A percentile compares a stretch with the other conserved stretches of the same genome.
phyloP scores from a whole-genome alignment of 2,113 vertebrate species.

The Geococcyx californianus region DNA sequence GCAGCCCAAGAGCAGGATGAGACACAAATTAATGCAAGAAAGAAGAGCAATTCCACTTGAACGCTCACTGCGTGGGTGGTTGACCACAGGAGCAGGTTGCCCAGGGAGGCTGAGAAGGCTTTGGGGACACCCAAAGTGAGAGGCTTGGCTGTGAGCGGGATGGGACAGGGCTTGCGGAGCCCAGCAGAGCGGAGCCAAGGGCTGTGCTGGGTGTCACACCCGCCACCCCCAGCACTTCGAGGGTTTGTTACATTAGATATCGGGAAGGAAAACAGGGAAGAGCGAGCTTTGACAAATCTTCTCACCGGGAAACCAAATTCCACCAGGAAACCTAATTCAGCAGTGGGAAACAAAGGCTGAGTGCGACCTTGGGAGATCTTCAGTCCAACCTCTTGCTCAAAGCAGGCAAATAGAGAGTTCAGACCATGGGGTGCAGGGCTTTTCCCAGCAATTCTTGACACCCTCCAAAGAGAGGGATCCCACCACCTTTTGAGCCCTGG shows the following conservation, averaged over 20 bases:
- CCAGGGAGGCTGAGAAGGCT: too few species aligned
- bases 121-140: background rate
- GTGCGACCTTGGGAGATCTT: background rate
- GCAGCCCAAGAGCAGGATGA: background rate
- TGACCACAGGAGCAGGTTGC: background rate
- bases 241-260: background rate
- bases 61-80: background rate
- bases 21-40: background rate
- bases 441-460: background rate
- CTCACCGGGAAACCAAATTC: background rate
- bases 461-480: background rate
- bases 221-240: fast-evolving
- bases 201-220: background rate
- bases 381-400: background rate
- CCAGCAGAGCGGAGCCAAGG: background rate
- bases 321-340: too few species aligned
- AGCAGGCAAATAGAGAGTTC: background rate
- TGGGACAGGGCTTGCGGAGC: background rate
- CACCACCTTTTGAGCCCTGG: background rate
- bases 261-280: background rate
- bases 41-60: background rate
- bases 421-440: background rate
- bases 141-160: background rate
- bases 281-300: background rate
- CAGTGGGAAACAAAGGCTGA: background rate